Evolutionary conservation across 2,797 vertebrate genomes (phyloP).

Genomic region (Neostethus bicornis): DNA sequence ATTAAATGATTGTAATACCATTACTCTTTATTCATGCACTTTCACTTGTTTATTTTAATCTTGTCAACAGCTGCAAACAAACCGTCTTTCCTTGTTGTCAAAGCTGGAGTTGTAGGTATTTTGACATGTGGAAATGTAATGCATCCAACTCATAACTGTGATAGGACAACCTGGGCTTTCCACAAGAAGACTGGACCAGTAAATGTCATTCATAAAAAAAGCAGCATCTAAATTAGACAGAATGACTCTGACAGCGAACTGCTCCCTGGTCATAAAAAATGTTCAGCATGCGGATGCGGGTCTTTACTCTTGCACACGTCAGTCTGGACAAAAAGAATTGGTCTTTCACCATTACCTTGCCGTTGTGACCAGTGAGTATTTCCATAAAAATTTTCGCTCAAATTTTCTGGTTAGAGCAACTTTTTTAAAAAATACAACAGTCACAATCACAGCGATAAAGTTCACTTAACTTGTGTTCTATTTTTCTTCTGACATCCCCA

Average conservation of each 20-base stretch:
- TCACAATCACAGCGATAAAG: too few relatives aligned
- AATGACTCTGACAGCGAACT: constrained; percentile 25
- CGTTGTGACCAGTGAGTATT: constrained; percentile 21
- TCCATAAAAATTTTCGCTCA: background rate
- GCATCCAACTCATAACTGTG: background rate
- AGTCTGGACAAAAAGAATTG: background rate
- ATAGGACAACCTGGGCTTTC: background rate
- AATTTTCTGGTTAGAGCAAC: too few relatives aligned
- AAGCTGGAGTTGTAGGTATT: background rate
- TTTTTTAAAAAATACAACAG: too few relatives aligned
- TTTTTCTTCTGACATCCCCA: background rate
- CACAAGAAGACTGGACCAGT: fast-evolving
- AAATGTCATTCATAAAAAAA: fast-evolving
- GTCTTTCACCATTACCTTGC: background rate
- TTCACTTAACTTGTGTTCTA: too few relatives aligned
- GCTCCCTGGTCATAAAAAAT: constrained; percentile 40
- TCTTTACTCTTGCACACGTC: background rate
- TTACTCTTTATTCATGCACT: too few relatives aligned
- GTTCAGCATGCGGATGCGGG: constrained; percentile 14
- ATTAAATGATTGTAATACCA: too few relatives aligned
- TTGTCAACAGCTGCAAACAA: background rate
- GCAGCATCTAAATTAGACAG: background rate
- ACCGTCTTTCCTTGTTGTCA: background rate
- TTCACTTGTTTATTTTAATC: too few relatives aligned
- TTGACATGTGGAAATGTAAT: constrained; percentile 7